Evolutionary conservation across 2,113 vertebrate genomes (phyloP), one percentile per base, ranked within the genome.

Genomic region (Oenanthe melanoleuca): DNA sequence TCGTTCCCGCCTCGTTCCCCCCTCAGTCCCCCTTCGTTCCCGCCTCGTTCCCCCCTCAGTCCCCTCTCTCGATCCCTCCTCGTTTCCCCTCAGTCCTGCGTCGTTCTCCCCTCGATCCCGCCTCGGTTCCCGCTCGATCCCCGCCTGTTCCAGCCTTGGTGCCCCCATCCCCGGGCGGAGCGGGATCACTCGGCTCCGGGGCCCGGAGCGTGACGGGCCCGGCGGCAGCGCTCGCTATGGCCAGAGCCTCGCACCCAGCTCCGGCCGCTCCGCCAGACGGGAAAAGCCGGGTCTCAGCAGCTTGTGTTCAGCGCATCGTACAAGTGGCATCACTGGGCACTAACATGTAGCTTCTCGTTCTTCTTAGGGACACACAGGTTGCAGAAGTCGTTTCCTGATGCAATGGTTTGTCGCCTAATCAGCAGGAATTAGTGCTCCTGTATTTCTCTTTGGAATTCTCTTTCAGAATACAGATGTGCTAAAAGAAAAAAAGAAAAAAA

Each of bases 381-480:
- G 59, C 29, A 52, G 22, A 67, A 57, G 22, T 17, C 8, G 57
- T 67, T 37, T 26, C 22, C 42, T 31, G 17, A 8, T 37, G 13
- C 47, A 10, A 38, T 33, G 57, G 8, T 56, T 66, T 47, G 21
- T 13, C 52, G 11, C 28, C 33, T 47, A 24, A 25, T 38, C n/a
- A 26, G 63, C n/a, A 47, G 52, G 26, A 56, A 38, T 73, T 38
- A 23, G 23, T 80, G 73, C 59, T 92, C 47, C 60, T 98, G 38
- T 98, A 99, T 97, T 99, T 98, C 87, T 97, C 94, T 96, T 98
- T 98, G 60, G 98, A 98, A 29, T 84, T 97, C 91, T 98, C 98
- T 92, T 98, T 98, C 97, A 99, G 98, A 94, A 98, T 97, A 86
- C 98, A 99, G 96, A 99, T 98, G 67, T 98, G 98, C 98, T 98